Base-by-base conservation (phyloP, 2,888 invertebrate species). In the Tetropium fuscum region DNA sequence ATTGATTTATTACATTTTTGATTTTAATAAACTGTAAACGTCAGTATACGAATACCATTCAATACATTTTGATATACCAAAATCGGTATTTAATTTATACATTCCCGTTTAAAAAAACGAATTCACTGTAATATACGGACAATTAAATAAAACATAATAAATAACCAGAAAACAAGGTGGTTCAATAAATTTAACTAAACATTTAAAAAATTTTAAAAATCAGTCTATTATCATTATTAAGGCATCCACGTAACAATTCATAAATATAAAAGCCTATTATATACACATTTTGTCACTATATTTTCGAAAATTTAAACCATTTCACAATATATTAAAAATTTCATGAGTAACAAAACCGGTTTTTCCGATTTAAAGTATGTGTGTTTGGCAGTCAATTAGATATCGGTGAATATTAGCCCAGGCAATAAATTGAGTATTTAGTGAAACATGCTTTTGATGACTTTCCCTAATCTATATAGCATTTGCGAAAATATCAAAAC, bases 141-240 rank as follows among this genome's bases (percentile, higher is more conserved):
- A n/a, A n/a, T 40, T 40, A 25, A 43, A 13, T 11, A 49, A 27
- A 11, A 40, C 16, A 40, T 40, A 25, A 51, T 30, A 15, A 40
- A 51, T 51, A 51, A 22, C 22, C 40, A 38, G 10, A 10, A 51
- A 51, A 51, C 40, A 51, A 44, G n/a, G 40, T 27, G 22, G 11
- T 25, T 25, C 18, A 11, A 15, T 51, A 51, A 51, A 48, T 41
- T 36, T 16, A 60, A 57, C 53, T 53, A 61, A 60, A 60, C 40
- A n/a, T n/a, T n/a, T n/a, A n/a, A n/a, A 58, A 60, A 49, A 61
- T 49, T 53, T 56, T 70, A 76, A 75, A 75, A 77, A 75, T 77
- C 76, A 77, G 76, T 77, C 76, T 77, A 75, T 77, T 69, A 60
- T 66, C 64, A 63, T 67, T 71, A 61, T 70, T 77, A 77, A 77